Conservation (phyloP, 2,888 invertebrate genomes). For the Rapana venosa region DNA sequence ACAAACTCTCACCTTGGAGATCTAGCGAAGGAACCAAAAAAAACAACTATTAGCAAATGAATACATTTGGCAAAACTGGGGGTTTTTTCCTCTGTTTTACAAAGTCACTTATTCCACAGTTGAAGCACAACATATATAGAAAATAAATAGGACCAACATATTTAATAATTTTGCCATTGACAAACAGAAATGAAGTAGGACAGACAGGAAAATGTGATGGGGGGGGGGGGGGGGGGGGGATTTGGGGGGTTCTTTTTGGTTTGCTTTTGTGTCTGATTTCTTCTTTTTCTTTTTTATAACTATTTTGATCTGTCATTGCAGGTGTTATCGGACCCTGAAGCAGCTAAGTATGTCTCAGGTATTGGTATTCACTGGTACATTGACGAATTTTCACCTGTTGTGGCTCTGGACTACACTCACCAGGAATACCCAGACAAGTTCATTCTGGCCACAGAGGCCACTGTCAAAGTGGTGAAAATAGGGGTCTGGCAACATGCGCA, state of each 20-base stretch:
- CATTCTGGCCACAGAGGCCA: conserved; percentile 88
- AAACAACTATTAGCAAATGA: no score
- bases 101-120: no score
- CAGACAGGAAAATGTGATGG: no score
- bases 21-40: no score
- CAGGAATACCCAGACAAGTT: conserved; percentile 84
- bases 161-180: no score
- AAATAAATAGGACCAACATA: no score
- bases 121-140: no score
- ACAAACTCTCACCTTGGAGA: no score
- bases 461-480: conserved; percentile 80
- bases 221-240: no score
- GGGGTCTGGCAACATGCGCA: conserved; percentile 89
- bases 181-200: no score
- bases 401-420: conserved; percentile 83
- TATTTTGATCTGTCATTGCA: conserved; percentile 45
- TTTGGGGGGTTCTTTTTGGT: neutral
- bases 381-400: conserved; percentile 82
- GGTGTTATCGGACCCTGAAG: conserved; percentile 74
- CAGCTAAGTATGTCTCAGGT: conserved; percentile 82
- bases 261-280: neutral
- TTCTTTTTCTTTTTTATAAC: neutral
- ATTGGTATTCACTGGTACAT: conserved; percentile 91
- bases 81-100: no score
- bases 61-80: no score